Evolutionary conservation across 1,140 invertebrate genomes (phyloP), one percentile per base, ranked within the genome.

Genomic region (Agrypnia vestita): DNA sequence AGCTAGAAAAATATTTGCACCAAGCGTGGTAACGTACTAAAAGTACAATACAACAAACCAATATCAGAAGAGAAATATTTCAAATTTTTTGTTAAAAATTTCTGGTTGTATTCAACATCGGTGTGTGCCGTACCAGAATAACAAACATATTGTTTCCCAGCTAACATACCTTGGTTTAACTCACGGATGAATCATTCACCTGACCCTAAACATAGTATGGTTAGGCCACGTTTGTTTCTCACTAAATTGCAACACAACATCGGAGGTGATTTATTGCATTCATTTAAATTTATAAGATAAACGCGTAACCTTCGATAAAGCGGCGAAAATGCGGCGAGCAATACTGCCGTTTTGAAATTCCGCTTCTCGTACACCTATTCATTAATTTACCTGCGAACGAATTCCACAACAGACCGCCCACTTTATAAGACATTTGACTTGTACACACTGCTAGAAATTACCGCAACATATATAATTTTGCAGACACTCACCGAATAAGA

Each of bases 331-430:
- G 12, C 12, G 12, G 51, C 17, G 12, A 53, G 12, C 12, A 7
- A n/a, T 7, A 7, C 61, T 35, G 61, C 19, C 61, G 71, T 53
- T 73, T 73, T 53, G 51, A 75, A 75, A 56, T n/a, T 59, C 46
- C 11, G 61, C 71, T 51, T 78, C 53, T 53, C 55, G 76, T 69
- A 78, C 62, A 78, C 76, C 76, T 78, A 69, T 25, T 43, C 62
- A n/a, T n/a, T n/a, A 47, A 78, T 78, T 78, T 78, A 78, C 77
- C 67, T 71, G 77, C 21, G 43, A 25, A 64, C 62, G 69, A 79
- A 79, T 79, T 79, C 77, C 77, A n/a, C 19, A n/a, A 62, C n/a
- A n/a, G n/a, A 79, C 77, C 77, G 77, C 77, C 77, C 77, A 79
- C 77, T 73, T 72, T 73, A 73, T 7, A 46, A n/a, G n/a, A n/a